phyloP scores from a whole-genome alignment of 2,888 invertebrate species.

The Drosophila engyochracea region DNA sequence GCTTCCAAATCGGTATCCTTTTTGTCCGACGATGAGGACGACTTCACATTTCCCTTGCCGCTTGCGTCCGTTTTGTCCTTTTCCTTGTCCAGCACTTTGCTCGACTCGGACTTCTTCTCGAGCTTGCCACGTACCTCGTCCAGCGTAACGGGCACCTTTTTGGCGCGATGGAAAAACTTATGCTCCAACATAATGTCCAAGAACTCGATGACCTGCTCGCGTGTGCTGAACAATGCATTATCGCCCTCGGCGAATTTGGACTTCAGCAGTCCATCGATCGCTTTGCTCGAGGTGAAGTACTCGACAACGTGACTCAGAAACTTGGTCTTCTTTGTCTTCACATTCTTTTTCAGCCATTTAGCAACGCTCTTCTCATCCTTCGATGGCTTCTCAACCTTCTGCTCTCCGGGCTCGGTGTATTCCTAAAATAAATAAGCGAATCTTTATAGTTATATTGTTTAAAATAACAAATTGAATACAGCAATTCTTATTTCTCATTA shows the following conservation, averaged over 20 bases:
- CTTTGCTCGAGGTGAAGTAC: slow-evolving; percentile 96
- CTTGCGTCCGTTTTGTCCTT: slow-evolving; percentile 64
- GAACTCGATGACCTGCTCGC: slow-evolving; percentile 92
- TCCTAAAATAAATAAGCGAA: slow-evolving; percentile 72
- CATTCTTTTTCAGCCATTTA: slow-evolving; percentile 96
- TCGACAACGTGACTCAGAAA: slow-evolving; percentile 98
- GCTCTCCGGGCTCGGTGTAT: slow-evolving; percentile 85
- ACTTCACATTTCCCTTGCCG: slow-evolving; percentile 35
- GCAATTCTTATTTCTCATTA: not conserved
- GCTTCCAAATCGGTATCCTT: slow-evolving; percentile 77
- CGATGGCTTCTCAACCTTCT: slow-evolving; percentile 90
- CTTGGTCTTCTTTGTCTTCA: slow-evolving; percentile 97
- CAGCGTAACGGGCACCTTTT: slow-evolving; percentile 89
- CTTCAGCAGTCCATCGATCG: slow-evolving; percentile 95
- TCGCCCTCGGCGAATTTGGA: slow-evolving; percentile 95
- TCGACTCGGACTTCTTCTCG: slow-evolving; percentile 56
- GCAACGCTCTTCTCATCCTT: slow-evolving; percentile 97
- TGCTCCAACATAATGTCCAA: slow-evolving; percentile 94
- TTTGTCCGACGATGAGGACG: slow-evolving; percentile 56
- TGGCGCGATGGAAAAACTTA: slow-evolving; percentile 98
- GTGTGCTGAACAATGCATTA: slow-evolving; percentile 91
- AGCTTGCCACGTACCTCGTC: slow-evolving; percentile 79
- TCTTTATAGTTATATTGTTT: not conserved
- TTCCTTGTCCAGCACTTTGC: slow-evolving; percentile 74
- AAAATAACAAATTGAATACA: not conserved